These are phyloP conservation scores for Leptothorax acervorum DNA, from an alignment of 2,888 invertebrate species.

Conservation along the genomic window DNA sequence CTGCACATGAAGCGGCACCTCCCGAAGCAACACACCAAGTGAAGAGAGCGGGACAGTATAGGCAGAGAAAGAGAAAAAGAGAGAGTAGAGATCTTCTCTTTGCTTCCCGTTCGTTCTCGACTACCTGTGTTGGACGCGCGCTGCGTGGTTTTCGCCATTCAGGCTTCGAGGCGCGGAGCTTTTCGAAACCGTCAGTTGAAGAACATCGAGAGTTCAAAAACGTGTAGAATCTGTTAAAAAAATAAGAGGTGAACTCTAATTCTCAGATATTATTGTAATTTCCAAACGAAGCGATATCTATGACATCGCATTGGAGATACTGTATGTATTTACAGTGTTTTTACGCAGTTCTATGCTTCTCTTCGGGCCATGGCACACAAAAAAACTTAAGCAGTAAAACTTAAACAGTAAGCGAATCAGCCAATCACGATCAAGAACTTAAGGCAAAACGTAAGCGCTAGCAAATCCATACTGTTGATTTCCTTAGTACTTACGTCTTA, in stretches of 20 bases:
- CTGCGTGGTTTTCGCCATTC: slow-evolving; percentile 43
- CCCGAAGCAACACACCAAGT: slow-evolving; percentile 93
- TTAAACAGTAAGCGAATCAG: too few species aligned
- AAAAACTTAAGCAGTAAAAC: too few species aligned
- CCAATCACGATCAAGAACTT: too few species aligned
- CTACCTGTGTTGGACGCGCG: slow-evolving; percentile 45
- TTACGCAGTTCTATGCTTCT: background rate
- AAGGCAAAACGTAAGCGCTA: too few species aligned
- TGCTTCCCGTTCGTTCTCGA: slow-evolving; percentile 42
- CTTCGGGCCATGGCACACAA: background rate
- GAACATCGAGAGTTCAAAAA: background rate
- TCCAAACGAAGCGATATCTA: background rate
- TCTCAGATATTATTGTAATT: slow-evolving; percentile 3
- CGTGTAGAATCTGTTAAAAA: slow-evolving; percentile 4
- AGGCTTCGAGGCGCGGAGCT: slow-evolving; percentile 30
- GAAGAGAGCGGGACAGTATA: slow-evolving; percentile 79
- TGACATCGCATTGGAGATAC: background rate
- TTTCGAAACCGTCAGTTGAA: slow-evolving; percentile 11
- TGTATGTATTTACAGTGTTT: background rate
- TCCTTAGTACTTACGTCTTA: too few species aligned
- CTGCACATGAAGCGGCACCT: slow-evolving; percentile 98
- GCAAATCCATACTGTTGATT: too few species aligned
- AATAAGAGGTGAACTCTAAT: background rate
- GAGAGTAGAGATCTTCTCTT: slow-evolving; percentile 2
- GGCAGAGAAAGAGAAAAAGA: background rate